Evolutionary conservation across 2,113 vertebrate species (phyloP).

Genomic region (Orycteropus afer): DNA sequence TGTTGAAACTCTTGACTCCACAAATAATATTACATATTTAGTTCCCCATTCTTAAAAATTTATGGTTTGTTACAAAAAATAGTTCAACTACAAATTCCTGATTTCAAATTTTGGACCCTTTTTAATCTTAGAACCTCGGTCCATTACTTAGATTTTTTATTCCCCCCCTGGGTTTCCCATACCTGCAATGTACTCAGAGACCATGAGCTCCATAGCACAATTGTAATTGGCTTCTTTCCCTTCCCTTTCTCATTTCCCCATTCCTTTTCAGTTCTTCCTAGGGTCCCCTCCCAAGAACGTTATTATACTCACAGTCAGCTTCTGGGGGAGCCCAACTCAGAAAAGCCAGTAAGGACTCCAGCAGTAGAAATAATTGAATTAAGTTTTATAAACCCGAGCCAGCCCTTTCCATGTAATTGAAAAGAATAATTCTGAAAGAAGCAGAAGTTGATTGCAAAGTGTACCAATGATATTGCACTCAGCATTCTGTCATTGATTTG

Average conservation of each 20-base stretch:
- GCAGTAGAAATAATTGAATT: not conserved
- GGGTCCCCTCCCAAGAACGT: not conserved
- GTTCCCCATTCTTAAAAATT: accelerated
- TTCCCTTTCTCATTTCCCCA: not conserved
- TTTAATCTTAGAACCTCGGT: not conserved
- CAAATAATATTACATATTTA: not conserved
- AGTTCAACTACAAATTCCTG: not conserved
- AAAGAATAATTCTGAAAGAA: not conserved
- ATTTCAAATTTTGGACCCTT: not conserved
- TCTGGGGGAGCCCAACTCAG: not conserved
- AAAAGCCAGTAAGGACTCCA: not conserved
- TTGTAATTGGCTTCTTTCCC: not conserved
- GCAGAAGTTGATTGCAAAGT: not conserved
- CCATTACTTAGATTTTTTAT: not conserved
- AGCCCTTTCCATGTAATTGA: not conserved
- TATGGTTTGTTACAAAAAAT: not conserved
- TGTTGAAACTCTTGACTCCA: not conserved
- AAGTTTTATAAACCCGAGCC: not conserved
- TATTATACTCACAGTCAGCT: not conserved
- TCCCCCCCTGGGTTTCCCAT: not conserved
- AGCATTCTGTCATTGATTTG: not conserved
- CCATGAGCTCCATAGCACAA: accelerated
- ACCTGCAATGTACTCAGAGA: not conserved
- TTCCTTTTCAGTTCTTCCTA: not conserved
- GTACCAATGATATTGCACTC: not conserved